Conservation (phyloP, 2,113 vertebrate genomes). For the Canis aureus region DNA sequence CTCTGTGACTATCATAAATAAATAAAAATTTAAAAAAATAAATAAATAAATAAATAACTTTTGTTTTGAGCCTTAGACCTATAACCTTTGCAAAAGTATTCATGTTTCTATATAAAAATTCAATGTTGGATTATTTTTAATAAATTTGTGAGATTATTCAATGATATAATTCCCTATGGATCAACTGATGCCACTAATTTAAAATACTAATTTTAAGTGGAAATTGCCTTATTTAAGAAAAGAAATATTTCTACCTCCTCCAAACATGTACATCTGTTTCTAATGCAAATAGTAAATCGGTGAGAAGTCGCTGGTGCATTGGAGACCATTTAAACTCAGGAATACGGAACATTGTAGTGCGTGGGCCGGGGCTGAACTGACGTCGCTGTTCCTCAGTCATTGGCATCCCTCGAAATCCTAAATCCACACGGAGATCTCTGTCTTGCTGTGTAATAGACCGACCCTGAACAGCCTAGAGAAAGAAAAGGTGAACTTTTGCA, state of each 20-base stretch:
- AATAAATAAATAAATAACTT: neutral
- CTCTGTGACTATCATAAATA: too few species aligned
- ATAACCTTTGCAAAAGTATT: neutral
- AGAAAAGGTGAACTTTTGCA: conserved; percentile 31
- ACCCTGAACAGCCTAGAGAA: conserved; percentile 94
- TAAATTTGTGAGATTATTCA: neutral
- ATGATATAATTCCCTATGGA: neutral
- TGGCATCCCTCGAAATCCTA: conserved; percentile 99
- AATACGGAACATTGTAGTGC: conserved; percentile 99
- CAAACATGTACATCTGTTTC: conserved; percentile 99
- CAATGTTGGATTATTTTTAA: neutral
- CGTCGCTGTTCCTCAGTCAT: conserved; percentile 99
- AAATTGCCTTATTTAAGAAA: neutral
- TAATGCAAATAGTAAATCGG: conserved; percentile 97
- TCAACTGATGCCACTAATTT: neutral
- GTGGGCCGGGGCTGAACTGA: conserved; percentile 98
- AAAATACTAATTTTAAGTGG: neutral
- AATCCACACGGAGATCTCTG: conserved; percentile 96
- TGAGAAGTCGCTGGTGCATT: conserved; percentile 98
- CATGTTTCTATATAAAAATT: neutral
- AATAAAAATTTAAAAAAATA: too few species aligned
- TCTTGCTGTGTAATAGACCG: conserved; percentile 94
- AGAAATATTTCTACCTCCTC: conserved; percentile 92
- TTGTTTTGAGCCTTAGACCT: neutral
- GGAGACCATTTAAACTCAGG: conserved; percentile 99